These are phyloP conservation scores for Rotaria macrura DNA, from an alignment of 2,888 invertebrate species.

Conservation along the genomic window DNA sequence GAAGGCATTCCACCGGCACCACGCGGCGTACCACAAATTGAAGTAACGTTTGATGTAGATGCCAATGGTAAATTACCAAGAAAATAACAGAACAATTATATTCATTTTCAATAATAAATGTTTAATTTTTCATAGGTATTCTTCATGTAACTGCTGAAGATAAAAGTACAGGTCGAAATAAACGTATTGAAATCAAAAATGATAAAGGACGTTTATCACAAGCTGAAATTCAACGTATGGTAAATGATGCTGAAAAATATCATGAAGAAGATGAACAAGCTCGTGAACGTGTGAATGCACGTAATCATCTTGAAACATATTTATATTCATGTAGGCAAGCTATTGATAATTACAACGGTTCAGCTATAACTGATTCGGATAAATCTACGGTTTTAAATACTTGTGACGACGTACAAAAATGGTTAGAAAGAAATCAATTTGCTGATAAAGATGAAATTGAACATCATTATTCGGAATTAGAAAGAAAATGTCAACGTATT, in stretches of 20 bases:
- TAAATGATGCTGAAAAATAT: constrained; percentile 53
- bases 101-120: too few relatives aligned
- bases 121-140: constrained; percentile 53
- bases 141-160: constrained; percentile 83
- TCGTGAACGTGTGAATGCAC: constrained; percentile 35
- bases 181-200: constrained; percentile 56
- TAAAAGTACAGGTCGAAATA: constrained; percentile 59
- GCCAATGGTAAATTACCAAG: constrained; percentile 58
- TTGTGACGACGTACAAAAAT: constrained; percentile 71
- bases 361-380: constrained; percentile 72
- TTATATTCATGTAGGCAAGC: constrained; percentile 75
- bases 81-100: too few relatives aligned
- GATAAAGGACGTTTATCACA: constrained; percentile 74
- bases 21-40: constrained; percentile 67
- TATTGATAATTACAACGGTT: constrained; percentile 83
- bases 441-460: constrained; percentile 7
- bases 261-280: constrained; percentile 35
- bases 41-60: constrained; percentile 55
- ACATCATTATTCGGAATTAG: constrained; percentile 17
- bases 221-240: constrained; percentile 82
- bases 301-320: constrained; percentile 38
- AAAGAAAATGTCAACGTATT: constrained; percentile 27
- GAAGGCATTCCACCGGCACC: constrained; percentile 85
- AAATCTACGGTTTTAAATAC: constrained; percentile 70
- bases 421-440: constrained; percentile 54